phyloP scores from a whole-genome alignment of 2,797 vertebrate genomes.

The Myotis planiceps region DNA sequence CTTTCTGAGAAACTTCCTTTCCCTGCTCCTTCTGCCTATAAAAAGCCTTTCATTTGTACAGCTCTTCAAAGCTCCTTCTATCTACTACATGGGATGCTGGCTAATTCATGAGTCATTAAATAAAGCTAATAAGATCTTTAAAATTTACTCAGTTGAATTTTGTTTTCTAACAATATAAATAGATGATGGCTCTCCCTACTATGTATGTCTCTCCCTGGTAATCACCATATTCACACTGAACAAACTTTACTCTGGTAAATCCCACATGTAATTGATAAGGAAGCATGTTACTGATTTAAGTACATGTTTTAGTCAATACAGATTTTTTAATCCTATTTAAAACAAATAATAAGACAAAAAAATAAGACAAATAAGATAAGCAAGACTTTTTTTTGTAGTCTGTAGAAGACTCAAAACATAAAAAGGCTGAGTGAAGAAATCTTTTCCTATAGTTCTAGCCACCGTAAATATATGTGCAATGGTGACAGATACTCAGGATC shows the following conservation, averaged over 20 bases:
- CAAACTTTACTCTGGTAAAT: not conserved
- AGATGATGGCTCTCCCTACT: not conserved
- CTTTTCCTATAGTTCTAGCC: not conserved
- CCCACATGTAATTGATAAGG: not conserved
- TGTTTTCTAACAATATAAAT: not conserved
- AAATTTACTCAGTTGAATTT: not conserved
- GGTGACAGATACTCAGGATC: not conserved
- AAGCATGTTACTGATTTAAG: constrained; percentile 15
- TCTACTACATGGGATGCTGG: not conserved
- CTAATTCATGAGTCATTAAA: not conserved
- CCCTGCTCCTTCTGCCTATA: not conserved
- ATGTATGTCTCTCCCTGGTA: not conserved
- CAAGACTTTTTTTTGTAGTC: not conserved
- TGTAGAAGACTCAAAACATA: not conserved
- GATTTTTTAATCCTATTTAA: constrained; percentile 30
- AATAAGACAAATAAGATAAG: constrained; percentile 29
- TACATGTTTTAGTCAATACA: constrained; percentile 12
- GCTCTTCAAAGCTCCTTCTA: not conserved
- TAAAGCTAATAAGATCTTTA: not conserved
- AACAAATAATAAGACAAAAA: constrained; percentile 10
- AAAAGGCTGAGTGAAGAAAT: not conserved
- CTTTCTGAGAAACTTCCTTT: not conserved
- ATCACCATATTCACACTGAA: not conserved
- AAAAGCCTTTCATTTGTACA: not conserved
- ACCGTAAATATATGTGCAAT: not conserved